A percentile compares a stretch with the other conserved stretches of the same genome.
phyloP scores from a whole-genome alignment of 2,797 vertebrate genomes.

The Podarcis lilfordi region DNA sequence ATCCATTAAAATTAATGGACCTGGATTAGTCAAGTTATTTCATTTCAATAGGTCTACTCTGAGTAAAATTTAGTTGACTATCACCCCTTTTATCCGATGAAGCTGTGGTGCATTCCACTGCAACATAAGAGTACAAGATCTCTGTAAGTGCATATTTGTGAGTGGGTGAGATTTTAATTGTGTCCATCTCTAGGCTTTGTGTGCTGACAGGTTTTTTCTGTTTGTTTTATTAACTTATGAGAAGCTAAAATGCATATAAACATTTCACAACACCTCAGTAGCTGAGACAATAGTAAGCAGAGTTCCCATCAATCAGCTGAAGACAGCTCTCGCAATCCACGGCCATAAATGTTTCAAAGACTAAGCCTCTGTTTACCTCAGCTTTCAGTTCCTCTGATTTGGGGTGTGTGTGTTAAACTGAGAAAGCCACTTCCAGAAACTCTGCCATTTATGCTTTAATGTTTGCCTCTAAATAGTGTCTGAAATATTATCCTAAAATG shows the following conservation, averaged over 20 bases:
- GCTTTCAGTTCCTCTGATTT: not conserved
- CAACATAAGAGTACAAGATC: not conserved
- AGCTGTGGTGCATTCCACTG: not conserved
- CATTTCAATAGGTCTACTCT: too few species aligned
- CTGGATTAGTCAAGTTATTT: too few species aligned
- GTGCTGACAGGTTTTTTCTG: not conserved
- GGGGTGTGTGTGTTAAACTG: not conserved
- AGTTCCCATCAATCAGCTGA: not conserved
- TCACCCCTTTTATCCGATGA: not conserved
- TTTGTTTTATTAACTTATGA: not conserved
- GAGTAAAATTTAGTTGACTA: too few species aligned
- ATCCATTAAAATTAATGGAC: too few species aligned
- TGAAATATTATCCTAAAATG: not conserved
- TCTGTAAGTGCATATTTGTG: not conserved
- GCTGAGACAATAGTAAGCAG: not conserved
- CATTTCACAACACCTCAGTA: not conserved
- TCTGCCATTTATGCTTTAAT: not conserved
- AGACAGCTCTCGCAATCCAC: not conserved
- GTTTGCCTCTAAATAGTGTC: not conserved
- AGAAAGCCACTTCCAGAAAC: not conserved
- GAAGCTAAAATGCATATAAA: conserved; percentile 5
- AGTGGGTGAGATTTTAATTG: not conserved
- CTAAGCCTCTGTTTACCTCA: not conserved
- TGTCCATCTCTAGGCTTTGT: not conserved
- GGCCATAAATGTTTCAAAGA: not conserved